phyloP scores from a whole-genome alignment of 2,113 vertebrate species.

The Labeo rohita region DNA sequence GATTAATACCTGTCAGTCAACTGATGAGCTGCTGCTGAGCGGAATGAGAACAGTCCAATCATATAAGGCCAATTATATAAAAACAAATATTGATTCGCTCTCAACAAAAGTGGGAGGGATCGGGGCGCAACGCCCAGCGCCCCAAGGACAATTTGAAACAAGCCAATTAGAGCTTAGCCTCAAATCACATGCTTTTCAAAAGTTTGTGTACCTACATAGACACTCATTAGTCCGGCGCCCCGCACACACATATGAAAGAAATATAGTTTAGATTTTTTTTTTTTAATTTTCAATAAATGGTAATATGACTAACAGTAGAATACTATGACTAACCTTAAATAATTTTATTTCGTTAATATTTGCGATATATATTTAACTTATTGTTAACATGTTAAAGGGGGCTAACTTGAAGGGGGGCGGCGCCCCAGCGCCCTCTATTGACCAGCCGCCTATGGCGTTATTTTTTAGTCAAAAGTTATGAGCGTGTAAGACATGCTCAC shows the following conservation, averaged over 20 bases:
- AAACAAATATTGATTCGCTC: background rate
- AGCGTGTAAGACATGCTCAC: no score
- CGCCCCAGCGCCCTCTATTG: no score
- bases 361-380: background rate
- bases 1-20: background rate
- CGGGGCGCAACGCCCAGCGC: no score
- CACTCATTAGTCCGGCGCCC: background rate
- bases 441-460: no score
- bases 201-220: background rate
- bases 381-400: no score
- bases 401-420: no score
- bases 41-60: background rate
- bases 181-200: conserved; percentile 10
- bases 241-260: background rate
- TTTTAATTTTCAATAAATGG: background rate
- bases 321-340: background rate
- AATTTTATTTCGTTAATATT: background rate
- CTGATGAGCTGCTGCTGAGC: background rate
- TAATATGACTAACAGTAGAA: background rate
- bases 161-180: background rate
- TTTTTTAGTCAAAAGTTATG: no score
- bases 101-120: background rate
- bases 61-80: background rate
- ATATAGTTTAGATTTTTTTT: background rate
- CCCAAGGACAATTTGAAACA: background rate